Percentiles rank a stretch among this genome's conserved stretches.
These are phyloP conservation scores for Cotesia chilonis DNA, from an alignment of 1,140 invertebrate species.

Conservation along the genomic window DNA sequence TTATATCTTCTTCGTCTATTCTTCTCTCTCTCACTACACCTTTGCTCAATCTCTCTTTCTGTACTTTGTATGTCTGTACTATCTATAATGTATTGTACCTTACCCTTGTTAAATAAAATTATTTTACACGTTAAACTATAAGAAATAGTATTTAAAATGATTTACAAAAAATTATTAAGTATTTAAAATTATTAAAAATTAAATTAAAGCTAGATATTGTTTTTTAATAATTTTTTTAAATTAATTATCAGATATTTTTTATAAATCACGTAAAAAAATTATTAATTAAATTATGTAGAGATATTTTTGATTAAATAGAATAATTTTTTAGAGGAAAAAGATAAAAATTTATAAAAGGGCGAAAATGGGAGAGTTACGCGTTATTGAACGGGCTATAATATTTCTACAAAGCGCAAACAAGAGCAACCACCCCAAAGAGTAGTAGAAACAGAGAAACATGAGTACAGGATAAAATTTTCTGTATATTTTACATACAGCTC, in stretches of 20 bases:
- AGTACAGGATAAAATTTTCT: not conserved
- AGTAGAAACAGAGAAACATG: constrained; percentile 11
- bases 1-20: constrained; percentile 28
- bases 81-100: constrained; percentile 21
- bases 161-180: too few species aligned
- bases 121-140: too few species aligned
- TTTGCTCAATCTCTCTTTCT: not conserved
- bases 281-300: too few species aligned
- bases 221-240: too few species aligned
- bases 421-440: constrained; percentile 58
- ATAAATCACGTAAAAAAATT: too few species aligned
- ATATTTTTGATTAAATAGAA: not conserved
- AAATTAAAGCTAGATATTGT: too few species aligned
- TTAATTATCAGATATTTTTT: too few species aligned
- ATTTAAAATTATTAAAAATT: too few species aligned
- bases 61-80: constrained; percentile 39
- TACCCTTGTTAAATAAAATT: too few species aligned
- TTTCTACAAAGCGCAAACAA: constrained; percentile 61
- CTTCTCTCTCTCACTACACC: constrained; percentile 38
- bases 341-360: constrained; percentile 24
- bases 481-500: constrained; percentile 5
- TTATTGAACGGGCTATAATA: constrained; percentile 62
- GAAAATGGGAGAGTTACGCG: constrained; percentile 52
- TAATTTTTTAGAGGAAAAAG: not conserved
- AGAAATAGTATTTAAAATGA: too few species aligned